A percentile compares a stretch with the other conserved stretches of the same genome.
phyloP scores from a whole-genome alignment of 2,113 vertebrate species.

The Benitochromis conjunctus region DNA sequence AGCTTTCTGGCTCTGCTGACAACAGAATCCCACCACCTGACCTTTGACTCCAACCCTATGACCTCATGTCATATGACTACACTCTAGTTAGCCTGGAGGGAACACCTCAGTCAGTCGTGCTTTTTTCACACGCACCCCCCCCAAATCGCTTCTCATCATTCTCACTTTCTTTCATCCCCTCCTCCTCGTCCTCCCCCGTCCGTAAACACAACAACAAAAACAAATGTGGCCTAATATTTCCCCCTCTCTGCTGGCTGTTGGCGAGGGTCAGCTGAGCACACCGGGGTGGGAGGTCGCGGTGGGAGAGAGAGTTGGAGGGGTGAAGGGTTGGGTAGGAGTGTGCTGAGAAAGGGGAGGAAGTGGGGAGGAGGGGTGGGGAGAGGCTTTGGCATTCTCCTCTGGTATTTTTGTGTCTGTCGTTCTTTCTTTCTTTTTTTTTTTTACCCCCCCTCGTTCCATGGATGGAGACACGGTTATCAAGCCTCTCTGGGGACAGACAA shows the following conservation, averaged over 20 bases:
- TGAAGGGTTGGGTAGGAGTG: neutral
- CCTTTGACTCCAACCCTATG: slow-evolving; percentile 54
- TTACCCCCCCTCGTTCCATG: slow-evolving; percentile 8
- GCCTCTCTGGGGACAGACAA: slow-evolving; percentile 68
- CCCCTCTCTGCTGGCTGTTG: slow-evolving; percentile 27
- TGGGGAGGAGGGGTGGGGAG: neutral
- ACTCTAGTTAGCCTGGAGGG: slow-evolving; percentile 37
- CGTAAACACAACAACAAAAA: slow-evolving; percentile 25
- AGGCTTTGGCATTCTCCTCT: slow-evolving; percentile 70
- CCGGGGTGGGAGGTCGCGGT: slow-evolving; percentile 53
- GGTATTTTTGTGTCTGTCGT: slow-evolving; percentile 69
- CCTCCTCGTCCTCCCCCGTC: neutral
- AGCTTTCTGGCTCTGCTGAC: slow-evolving; percentile 37
- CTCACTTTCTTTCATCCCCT: neutral
- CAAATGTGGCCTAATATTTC: slow-evolving; percentile 12
- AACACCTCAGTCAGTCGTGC: neutral
- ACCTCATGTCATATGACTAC: slow-evolving; percentile 67
- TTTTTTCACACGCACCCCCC: neutral
- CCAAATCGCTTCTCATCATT: neutral
- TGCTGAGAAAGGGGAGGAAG: slow-evolving; percentile 24
- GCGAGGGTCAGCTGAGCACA: slow-evolving; percentile 68
- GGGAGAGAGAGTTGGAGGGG: neutral
- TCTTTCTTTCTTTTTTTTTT: slow-evolving; percentile 45
- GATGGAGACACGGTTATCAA: slow-evolving; percentile 81
- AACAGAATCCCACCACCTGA: slow-evolving; percentile 56